Conservation (phyloP, 2,113 vertebrate genomes). For the Pomatorhinus ruficollis region DNA sequence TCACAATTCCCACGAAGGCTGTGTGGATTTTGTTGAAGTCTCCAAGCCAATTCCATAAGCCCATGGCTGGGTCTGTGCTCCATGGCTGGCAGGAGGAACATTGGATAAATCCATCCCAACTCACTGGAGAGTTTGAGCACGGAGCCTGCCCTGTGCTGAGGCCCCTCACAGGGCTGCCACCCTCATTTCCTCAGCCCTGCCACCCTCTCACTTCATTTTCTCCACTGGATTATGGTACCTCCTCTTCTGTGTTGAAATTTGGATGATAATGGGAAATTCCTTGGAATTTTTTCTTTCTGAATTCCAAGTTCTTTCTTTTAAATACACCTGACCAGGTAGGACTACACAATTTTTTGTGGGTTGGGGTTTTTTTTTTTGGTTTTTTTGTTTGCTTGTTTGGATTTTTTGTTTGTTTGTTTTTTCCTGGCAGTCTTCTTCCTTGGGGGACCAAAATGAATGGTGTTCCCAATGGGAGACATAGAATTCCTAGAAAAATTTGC, state of each 20-base stretch:
- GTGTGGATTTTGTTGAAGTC: neutral
- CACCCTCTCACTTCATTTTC: neutral
- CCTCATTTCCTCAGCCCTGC: neutral
- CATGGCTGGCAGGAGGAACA: neutral
- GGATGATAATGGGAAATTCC: neutral
- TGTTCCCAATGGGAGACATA: neutral
- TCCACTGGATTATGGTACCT: rapidly evolving
- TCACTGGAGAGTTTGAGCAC: neutral
- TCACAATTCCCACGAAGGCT: neutral
- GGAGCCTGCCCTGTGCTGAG: rapidly evolving
- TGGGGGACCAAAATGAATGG: neutral
- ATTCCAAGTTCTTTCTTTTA: neutral
- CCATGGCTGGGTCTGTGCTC: neutral
- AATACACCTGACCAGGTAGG: neutral
- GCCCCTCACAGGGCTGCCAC: neutral
- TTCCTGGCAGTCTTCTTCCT: neutral
- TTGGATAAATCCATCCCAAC: rapidly evolving
- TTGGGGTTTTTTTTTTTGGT: no score
- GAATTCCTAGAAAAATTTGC: neutral
- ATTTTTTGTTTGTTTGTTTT: no score
- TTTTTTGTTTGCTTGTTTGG: no score
- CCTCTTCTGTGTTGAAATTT: neutral
- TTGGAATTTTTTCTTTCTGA: neutral
- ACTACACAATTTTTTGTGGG: neutral
- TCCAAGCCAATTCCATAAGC: neutral